Conservation (phyloP, 2,797 vertebrate species). For the Cuniculus paca region DNA sequence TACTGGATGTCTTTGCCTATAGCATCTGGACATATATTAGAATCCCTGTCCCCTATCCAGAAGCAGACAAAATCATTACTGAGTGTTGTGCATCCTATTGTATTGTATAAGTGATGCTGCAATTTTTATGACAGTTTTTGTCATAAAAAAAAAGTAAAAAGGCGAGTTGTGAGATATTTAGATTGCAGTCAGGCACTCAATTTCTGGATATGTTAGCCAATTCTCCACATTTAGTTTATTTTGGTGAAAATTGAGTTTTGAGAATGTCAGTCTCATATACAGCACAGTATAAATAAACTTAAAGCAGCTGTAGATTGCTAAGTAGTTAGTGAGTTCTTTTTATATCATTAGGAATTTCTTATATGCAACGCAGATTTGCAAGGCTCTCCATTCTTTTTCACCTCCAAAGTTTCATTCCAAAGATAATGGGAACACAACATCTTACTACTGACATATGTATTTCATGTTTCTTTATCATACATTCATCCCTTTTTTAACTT, state of each 20-base stretch:
- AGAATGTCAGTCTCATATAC: not conserved
- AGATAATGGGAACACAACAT: not conserved
- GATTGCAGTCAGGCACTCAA: not conserved
- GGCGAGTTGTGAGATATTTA: not conserved
- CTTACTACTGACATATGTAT: not conserved
- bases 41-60: not conserved
- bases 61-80: not conserved
- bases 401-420: not conserved
- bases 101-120: not conserved
- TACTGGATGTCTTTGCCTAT: not conserved
- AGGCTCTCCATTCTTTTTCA: not conserved
- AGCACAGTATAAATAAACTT: not conserved
- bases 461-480: not conserved
- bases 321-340: not conserved
- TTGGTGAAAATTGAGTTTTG: slow-evolving; percentile 24
- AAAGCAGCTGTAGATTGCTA: not conserved
- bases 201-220: not conserved
- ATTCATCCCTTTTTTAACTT: not conserved
- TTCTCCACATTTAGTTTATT: not conserved
- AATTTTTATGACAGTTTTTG: slow-evolving; percentile 36
- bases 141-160: slow-evolving; percentile 9
- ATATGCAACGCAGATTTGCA: not conserved
- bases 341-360: not conserved
- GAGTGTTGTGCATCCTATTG: not conserved
- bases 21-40: not conserved